Conservation (phyloP, 2,113 vertebrate genomes). For the Otus sunia region DNA sequence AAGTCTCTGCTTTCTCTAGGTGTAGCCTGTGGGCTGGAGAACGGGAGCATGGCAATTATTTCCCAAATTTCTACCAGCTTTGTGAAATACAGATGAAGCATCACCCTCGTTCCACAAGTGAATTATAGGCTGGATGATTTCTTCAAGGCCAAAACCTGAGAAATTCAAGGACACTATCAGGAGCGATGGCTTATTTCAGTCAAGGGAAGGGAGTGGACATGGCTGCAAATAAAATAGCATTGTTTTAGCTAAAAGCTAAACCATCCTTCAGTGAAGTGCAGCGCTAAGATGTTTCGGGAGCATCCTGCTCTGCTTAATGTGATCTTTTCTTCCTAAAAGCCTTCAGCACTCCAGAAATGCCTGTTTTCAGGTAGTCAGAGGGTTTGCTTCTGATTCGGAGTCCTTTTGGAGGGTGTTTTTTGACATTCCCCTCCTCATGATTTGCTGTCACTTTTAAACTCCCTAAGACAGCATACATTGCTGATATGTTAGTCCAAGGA, state of each 20-base stretch:
- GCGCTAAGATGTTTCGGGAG: neutral
- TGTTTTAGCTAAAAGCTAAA: neutral
- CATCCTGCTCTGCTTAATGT: neutral
- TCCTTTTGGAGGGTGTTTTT: neutral
- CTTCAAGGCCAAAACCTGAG: neutral
- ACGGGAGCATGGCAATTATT: neutral
- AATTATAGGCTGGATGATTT: neutral
- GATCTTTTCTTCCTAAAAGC: neutral
- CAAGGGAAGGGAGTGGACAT: neutral
- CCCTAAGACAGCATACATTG: neutral
- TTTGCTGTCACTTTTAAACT: neutral
- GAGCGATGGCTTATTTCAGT: neutral
- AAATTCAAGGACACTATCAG: neutral
- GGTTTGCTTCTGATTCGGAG: neutral
- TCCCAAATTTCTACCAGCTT: neutral
- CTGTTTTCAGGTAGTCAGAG: neutral
- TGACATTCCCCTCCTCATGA: neutral
- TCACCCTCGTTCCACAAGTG: neutral
- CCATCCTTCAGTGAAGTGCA: neutral
- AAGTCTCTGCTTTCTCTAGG: neutral
- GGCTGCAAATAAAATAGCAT: neutral
- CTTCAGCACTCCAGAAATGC: neutral
- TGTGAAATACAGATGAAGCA: neutral
- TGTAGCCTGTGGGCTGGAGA: neutral
- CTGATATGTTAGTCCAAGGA: neutral